A percentile compares a stretch with the other conserved stretches of the same genome.
Evolutionary conservation across 2,797 vertebrate genomes (phyloP).

Genomic region (Catharus ustulatus): DNA sequence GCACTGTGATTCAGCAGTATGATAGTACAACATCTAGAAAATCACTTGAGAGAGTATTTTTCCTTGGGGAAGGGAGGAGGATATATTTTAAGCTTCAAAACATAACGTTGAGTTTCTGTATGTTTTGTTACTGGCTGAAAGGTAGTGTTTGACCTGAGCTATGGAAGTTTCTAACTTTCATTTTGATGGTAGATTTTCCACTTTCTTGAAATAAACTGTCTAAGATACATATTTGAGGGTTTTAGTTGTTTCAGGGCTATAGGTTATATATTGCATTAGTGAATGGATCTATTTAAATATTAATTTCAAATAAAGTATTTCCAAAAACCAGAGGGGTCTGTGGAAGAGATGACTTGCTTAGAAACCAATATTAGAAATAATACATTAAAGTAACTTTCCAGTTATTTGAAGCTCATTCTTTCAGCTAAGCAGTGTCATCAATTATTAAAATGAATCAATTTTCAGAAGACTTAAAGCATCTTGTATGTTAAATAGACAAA

Average conservation of each 20-base stretch:
- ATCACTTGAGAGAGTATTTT: background rate
- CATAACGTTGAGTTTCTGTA: rapidly evolving
- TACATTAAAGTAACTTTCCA: background rate
- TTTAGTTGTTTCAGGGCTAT: background rate
- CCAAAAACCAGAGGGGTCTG: background rate
- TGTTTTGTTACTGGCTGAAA: background rate
- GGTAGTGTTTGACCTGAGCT: background rate
- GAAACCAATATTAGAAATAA: background rate
- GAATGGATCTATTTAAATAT: background rate
- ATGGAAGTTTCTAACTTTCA: background rate
- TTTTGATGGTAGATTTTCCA: background rate
- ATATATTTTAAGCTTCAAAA: background rate
- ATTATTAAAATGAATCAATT: background rate
- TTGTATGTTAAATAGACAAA: background rate
- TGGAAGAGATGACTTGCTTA: background rate
- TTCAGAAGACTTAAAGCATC: background rate
- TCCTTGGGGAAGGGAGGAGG: background rate
- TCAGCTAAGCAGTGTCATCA: background rate
- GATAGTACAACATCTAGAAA: background rate
- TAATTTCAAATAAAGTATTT: background rate
- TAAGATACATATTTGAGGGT: background rate
- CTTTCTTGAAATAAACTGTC: background rate
- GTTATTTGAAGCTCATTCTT: background rate
- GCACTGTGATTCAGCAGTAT: background rate
- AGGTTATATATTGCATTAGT: background rate